These are phyloP conservation scores for Micronisus gabar DNA, from an alignment of 2,113 vertebrate genomes.

Conservation along the genomic window DNA sequence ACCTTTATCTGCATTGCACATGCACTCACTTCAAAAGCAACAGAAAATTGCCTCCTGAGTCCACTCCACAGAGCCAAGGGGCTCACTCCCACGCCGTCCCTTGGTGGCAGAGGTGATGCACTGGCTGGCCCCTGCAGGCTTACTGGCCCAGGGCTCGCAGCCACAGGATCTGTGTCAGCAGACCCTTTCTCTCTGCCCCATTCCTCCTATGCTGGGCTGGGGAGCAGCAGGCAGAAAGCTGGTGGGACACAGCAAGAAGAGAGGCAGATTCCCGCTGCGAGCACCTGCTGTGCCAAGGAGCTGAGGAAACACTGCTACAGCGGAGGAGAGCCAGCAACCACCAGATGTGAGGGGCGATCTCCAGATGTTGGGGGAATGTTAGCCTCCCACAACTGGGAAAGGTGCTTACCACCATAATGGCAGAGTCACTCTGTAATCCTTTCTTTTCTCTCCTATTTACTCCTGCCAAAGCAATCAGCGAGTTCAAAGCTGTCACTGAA, in stretches of 20 bases:
- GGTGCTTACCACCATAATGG: neutral
- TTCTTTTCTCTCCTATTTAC: neutral
- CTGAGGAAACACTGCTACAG: neutral
- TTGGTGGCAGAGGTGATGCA: neutral
- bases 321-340: neutral
- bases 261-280: neutral
- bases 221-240: neutral
- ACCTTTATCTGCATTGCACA: neutral
- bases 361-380: neutral
- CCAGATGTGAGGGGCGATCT: neutral
- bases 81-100: neutral
- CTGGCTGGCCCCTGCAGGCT: neutral
- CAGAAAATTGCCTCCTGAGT: neutral
- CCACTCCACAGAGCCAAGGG: neutral
- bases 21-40: neutral
- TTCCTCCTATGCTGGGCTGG: neutral
- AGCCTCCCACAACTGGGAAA: neutral
- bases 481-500: constrained; percentile 16
- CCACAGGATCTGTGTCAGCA: neutral
- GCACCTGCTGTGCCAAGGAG: constrained; percentile 7
- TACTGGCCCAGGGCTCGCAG: neutral
- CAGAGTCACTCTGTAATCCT: neutral
- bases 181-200: neutral
- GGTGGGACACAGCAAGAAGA: neutral
- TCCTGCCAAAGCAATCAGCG: constrained; percentile 16